Evolutionary conservation across 2,888 invertebrate species (phyloP), one percentile per base, ranked within the genome.

Genomic region (Drosophila hamatofila): DNA sequence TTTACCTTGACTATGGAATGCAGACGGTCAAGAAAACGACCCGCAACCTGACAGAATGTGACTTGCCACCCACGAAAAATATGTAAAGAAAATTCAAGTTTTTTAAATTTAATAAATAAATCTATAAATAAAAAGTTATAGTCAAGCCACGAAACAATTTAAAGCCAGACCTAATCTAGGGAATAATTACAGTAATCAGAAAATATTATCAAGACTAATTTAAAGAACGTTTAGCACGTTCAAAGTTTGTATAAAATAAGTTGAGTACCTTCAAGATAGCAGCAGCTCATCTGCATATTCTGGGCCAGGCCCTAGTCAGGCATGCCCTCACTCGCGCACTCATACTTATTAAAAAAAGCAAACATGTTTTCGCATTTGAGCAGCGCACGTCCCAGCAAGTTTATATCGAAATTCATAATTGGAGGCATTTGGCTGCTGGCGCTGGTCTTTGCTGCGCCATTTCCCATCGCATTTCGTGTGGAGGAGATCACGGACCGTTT

Each of bases 361-460:
- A 33, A 39, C 25, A 25, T 25, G 12, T 48, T 59, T 51, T n/a
- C 21, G 7, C 8, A 48, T 33, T n/a, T n/a, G 14, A 35, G 55
- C 93, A 96, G 96, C 92, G 96, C 96, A 21, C 94, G 95, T 78
- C 96, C 96, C 16, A 96, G 96, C 0, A 96, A 96, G 90, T 94
- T 95, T 60, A 93, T 95, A 63, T 96, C 96, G 6, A 96, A 96
- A 93, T 94, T 96, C 62, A 94, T 96, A 71, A 96, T 97, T 85
- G 94, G 95, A 9, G 93, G 95, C 44, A 97, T 97, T 91, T 97
- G 97, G 97, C 86, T 95, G 9, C 90, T 96, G 70, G 95, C 96
- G 0, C 92, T 95, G 6, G 92, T 94, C 0, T 94, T 96, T 60
- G 96, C 96, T 0, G 93, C 95, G 0, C 97, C 97, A 0, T 96